Percentiles rank a stretch among this genome's conserved stretches.
Evolutionary conservation across 2,113 vertebrate species (phyloP).

Genomic region (Circaetus cinerascens): DNA sequence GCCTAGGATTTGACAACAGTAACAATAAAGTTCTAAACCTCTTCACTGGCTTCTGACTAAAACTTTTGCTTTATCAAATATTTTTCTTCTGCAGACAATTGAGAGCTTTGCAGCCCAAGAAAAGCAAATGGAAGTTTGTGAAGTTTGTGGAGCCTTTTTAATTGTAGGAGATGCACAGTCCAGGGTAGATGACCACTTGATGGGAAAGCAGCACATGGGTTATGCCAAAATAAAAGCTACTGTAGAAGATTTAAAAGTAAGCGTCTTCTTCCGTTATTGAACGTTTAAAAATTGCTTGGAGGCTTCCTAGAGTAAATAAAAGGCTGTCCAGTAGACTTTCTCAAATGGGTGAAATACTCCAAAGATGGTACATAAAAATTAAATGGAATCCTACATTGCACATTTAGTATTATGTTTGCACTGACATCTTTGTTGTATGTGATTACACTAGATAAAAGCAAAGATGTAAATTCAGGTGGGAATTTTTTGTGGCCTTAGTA

Average conservation of each 20-base stretch:
- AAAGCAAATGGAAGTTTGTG: slow-evolving; percentile 99
- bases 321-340: not conserved
- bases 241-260: slow-evolving; percentile 97
- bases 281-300: not conserved
- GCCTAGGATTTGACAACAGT: not conserved
- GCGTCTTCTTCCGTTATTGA: not conserved
- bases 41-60: not conserved
- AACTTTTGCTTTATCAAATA: not conserved
- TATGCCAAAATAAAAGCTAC: slow-evolving; percentile 99
- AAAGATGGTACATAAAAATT: not conserved
- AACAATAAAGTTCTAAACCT: not conserved
- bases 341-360: not conserved
- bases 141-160: slow-evolving; percentile 97
- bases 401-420: not conserved
- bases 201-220: slow-evolving; percentile 99
- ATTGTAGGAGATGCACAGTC: slow-evolving; percentile 98
- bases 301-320: not conserved
- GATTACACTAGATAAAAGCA: not conserved
- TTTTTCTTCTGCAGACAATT: slow-evolving; percentile 83
- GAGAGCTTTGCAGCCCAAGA: slow-evolving; percentile 98
- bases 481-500: not conserved
- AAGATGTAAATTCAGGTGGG: not conserved
- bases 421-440: not conserved
- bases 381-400: not conserved
- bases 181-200: slow-evolving; percentile 96